Conservation (phyloP, 2,888 invertebrate genomes). For the Archips xylosteana region DNA sequence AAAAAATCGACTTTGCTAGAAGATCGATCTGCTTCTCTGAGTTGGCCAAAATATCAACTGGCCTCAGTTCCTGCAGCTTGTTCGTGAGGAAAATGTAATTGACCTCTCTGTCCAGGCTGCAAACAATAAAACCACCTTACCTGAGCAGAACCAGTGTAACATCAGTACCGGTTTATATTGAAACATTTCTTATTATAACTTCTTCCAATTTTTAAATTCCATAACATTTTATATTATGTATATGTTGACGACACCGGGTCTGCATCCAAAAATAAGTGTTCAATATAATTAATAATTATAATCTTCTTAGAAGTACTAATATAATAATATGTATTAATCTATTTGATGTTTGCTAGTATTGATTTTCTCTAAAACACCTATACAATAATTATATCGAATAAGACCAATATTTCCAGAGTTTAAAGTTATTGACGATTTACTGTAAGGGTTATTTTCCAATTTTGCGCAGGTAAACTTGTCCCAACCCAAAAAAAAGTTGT, state of each 20-base stretch:
- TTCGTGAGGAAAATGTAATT: conserved; percentile 83
- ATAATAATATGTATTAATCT: not conserved
- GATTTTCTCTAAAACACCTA: not conserved
- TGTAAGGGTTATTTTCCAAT: not conserved
- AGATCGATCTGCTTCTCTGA: conserved; percentile 92
- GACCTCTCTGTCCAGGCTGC: not conserved
- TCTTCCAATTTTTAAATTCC: not conserved
- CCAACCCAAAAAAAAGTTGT: no score
- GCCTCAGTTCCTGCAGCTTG: conserved; percentile 93
- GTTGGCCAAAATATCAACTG: conserved; percentile 91
- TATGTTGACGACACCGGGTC: conserved; percentile 14
- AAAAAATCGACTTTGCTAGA: conserved; percentile 93
- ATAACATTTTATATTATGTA: not conserved
- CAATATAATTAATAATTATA: conserved; percentile 19
- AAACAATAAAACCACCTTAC: conserved; percentile 27
- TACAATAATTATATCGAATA: not conserved
- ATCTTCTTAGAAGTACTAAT: conserved; percentile 5
- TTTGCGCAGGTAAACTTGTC: no score
- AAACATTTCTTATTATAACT: not conserved
- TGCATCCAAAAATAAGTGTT: conserved; percentile 37
- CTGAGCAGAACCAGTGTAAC: conserved; percentile 13
- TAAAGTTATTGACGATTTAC: not conserved
- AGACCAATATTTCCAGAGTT: not conserved
- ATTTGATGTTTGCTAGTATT: conserved; percentile 17
- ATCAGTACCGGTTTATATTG: not conserved